phyloP scores from a whole-genome alignment of 1,140 invertebrate genomes.

The Cepaea nemoralis region DNA sequence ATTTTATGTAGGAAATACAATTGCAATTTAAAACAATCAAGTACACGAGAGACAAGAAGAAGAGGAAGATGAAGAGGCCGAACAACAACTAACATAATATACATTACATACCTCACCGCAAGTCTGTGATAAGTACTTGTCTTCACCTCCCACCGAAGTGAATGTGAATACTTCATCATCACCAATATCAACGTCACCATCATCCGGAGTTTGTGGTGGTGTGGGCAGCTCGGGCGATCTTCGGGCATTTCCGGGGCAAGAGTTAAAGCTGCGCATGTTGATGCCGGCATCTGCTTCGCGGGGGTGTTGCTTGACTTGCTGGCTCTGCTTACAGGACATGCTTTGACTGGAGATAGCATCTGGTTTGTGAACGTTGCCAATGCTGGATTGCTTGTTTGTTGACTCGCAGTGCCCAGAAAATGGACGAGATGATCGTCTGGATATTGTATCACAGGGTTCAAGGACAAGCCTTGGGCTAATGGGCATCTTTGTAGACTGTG shows the following conservation, averaged over 20 bases:
- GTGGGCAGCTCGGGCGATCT: constrained; percentile 8
- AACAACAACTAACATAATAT: too few relatives aligned
- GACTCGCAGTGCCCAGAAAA: not conserved
- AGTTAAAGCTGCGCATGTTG: too few relatives aligned
- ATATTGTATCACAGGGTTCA: not conserved
- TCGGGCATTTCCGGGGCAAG: not conserved
- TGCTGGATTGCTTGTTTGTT: not conserved
- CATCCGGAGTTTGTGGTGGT: constrained; percentile 14
- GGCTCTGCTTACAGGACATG: too few relatives aligned
- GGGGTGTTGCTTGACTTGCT: too few relatives aligned
- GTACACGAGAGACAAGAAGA: too few relatives aligned
- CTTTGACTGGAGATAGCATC: too few relatives aligned
- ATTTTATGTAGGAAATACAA: too few relatives aligned
- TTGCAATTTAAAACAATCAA: too few relatives aligned
- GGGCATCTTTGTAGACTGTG: not conserved
- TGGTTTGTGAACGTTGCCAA: too few relatives aligned
- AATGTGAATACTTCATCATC: constrained; percentile 18
- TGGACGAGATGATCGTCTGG: not conserved
- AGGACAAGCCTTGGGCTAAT: not conserved
- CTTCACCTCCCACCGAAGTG: not conserved
- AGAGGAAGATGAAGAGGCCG: too few relatives aligned
- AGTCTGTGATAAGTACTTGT: not conserved
- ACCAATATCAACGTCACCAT: not conserved
- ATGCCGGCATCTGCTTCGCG: too few relatives aligned
- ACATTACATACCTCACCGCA: too few relatives aligned